Evolutionary conservation across 2,888 invertebrate species (phyloP).

Genomic region (Prosopocoilus inquinatus): DNA sequence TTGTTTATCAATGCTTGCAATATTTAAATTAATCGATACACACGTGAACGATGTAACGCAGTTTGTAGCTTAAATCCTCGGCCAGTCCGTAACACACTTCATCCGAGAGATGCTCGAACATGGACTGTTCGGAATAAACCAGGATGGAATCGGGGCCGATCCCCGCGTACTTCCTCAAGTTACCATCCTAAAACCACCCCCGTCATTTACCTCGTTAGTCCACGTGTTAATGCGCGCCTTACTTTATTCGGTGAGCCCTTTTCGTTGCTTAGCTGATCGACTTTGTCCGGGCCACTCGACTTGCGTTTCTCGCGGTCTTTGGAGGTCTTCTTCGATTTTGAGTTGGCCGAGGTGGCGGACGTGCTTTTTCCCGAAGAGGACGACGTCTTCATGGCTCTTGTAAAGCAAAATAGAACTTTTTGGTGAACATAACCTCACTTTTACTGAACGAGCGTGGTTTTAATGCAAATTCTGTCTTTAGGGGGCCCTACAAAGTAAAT

Average conservation of each 20-base stretch:
- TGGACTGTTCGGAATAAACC: conserved; percentile 43
- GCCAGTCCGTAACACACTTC: conserved; percentile 41
- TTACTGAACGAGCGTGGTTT: too few species aligned
- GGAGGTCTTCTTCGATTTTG: conserved; percentile 38
- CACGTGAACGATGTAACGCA: conserved; percentile 47
- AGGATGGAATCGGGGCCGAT: conserved; percentile 42
- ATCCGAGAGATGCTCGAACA: conserved; percentile 39
- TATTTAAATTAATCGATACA: conserved; percentile 20
- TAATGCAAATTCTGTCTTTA: too few species aligned
- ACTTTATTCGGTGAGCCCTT: conserved; percentile 42
- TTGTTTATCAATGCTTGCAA: not conserved
- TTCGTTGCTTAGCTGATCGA: conserved; percentile 29
- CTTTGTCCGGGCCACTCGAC: conserved; percentile 30
- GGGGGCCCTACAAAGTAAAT: too few species aligned
- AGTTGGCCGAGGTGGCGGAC: conserved; percentile 19
- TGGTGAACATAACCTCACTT: too few species aligned
- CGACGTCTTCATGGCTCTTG: conserved; percentile 20
- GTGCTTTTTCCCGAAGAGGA: conserved; percentile 16
- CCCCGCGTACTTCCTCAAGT: conserved; percentile 41
- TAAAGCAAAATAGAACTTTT: not conserved
- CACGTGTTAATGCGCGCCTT: conserved; percentile 2
- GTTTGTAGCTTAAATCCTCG: conserved; percentile 47
- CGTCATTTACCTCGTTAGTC: not conserved
- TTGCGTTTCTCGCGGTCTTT: conserved; percentile 41
- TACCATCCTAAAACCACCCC: conserved; percentile 32